Conservation (phyloP, 1,140 invertebrate genomes). For the Bradysia coprophila region DNA sequence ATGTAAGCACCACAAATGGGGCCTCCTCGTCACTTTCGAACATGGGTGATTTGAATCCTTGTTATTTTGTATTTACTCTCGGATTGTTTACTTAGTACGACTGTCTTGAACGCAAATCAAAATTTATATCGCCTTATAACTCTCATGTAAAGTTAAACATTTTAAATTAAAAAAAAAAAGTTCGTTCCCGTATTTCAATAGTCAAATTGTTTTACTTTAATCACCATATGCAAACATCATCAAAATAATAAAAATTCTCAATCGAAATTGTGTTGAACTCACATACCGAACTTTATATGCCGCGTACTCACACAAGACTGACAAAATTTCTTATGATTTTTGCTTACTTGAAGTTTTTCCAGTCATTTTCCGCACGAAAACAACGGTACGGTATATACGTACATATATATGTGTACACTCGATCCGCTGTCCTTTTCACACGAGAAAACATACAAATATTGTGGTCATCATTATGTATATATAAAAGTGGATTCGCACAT, state of each 20-base stretch:
- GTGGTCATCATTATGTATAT: too few species aligned
- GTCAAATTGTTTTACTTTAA: not conserved
- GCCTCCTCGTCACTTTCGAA: constrained; percentile 23
- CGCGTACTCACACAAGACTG: not conserved
- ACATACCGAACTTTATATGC: not conserved
- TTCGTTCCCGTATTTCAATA: not conserved
- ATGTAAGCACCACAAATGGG: constrained; percentile 23
- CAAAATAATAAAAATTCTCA: not conserved
- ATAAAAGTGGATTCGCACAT: too few species aligned
- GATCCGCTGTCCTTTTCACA: too few species aligned
- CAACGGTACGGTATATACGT: too few species aligned
- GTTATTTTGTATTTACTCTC: not conserved
- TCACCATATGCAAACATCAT: not conserved
- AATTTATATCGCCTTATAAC: too few species aligned
- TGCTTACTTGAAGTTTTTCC: too few species aligned
- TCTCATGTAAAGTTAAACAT: too few species aligned
- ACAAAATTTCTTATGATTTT: not conserved
- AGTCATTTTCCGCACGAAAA: too few species aligned
- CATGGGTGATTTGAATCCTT: not conserved
- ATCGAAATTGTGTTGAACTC: not conserved
- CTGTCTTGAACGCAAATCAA: too few species aligned
- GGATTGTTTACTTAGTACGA: not conserved
- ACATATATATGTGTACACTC: too few species aligned
- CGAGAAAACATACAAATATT: too few species aligned
- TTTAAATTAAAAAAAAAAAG: too few species aligned